Conservation (phyloP, 2,113 vertebrate species). For the Silurus glanis region DNA sequence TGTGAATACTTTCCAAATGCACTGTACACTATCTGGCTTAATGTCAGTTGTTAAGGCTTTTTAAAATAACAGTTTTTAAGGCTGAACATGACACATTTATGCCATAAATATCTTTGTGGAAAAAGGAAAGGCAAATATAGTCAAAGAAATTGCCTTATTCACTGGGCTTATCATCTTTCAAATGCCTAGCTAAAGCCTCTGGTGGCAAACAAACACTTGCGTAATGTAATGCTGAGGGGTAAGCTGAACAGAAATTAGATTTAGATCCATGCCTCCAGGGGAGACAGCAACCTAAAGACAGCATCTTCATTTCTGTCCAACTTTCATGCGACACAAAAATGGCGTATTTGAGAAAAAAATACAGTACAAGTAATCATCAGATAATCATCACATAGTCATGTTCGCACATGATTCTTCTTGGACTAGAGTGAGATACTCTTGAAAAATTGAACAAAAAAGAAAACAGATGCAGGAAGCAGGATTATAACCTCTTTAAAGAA, state of each 20-base stretch:
- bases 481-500: neutral
- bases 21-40: neutral
- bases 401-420: neutral
- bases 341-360: neutral
- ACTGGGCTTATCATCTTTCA: neutral
- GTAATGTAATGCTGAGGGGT: neutral
- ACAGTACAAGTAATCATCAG: neutral
- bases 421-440: neutral
- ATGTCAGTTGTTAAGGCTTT: neutral
- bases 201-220: neutral
- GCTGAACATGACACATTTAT: neutral
- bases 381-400: neutral
- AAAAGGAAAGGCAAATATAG: neutral
- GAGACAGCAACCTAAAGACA: neutral
- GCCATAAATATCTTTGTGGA: neutral
- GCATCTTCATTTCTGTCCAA: neutral
- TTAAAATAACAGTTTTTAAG: neutral
- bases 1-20: no score
- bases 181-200: neutral
- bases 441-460: neutral
- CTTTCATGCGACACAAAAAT: neutral
- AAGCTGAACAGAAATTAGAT: neutral
- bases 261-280: neutral
- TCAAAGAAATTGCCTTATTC: neutral
- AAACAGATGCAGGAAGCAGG: neutral